Evolutionary conservation across 2,888 invertebrate species (phyloP).

Genomic region (Trilocha varians): DNA sequence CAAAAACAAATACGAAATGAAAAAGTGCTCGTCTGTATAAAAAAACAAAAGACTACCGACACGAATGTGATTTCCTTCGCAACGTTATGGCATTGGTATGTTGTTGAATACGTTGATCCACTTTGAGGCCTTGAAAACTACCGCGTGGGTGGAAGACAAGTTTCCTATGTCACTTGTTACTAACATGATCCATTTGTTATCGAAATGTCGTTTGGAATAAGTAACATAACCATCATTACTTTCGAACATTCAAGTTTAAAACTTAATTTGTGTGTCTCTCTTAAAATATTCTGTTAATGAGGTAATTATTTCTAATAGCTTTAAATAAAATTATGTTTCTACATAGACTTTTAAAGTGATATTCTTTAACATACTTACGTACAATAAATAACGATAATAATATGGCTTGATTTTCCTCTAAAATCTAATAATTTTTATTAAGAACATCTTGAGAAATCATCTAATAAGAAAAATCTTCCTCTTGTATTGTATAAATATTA

Average conservation of each 20-base stretch:
- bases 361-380: too few species aligned
- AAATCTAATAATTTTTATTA: too few species aligned
- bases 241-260: not conserved
- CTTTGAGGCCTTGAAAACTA: conserved; percentile 42
- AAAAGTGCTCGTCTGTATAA: not conserved
- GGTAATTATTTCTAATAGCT: too few species aligned
- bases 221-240: not conserved
- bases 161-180: conserved; percentile 6
- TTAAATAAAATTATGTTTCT: too few species aligned
- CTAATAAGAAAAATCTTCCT: too few species aligned
- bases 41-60: not conserved
- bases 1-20: not conserved
- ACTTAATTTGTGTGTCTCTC: not conserved
- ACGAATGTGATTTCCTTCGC: not conserved
- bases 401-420: too few species aligned
- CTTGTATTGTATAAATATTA: too few species aligned
- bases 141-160: conserved; percentile 29
- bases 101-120: conserved; percentile 25
- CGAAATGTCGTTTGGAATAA: not conserved
- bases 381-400: too few species aligned
- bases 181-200: not conserved
- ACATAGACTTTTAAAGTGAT: too few species aligned
- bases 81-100: not conserved
- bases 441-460: too few species aligned
- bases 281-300: not conserved